Evolutionary conservation across 2,113 vertebrate genomes (phyloP), one percentile per base, ranked within the genome.

Genomic region (Chrysochloris asiatica): DNA sequence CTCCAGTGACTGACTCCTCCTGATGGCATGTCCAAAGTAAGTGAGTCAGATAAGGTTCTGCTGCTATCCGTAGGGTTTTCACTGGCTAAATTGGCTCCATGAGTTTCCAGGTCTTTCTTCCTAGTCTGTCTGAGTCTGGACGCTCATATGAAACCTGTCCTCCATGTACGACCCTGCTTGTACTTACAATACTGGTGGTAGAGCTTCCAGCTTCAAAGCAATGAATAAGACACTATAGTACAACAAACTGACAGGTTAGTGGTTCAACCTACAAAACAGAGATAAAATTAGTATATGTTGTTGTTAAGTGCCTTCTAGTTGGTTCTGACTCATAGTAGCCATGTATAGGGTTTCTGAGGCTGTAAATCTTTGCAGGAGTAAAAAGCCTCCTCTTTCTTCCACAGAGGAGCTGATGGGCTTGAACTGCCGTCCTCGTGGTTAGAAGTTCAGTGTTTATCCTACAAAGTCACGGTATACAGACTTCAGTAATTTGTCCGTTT

Each of bases 391-490:
- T n/a, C n/a, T n/a, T n/a, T n/a, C n/a, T n/a, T n/a, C n/a, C n/a
- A n/a, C n/a, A n/a, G n/a, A n/a, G n/a, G n/a, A n/a, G n/a, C n/a
- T n/a, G n/a, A n/a, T n/a, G n/a, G n/a, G n/a, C n/a, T n/a, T n/a
- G n/a, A n/a, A n/a, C n/a, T n/a, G n/a, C n/a, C n/a, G n/a, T n/a
- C n/a, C n/a, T n/a, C n/a, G n/a, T n/a, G n/a, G n/a, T n/a, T n/a
- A n/a, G n/a, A n/a, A n/a, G n/a, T n/a, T n/a, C n/a, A n/a, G n/a
- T n/a, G n/a, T n/a, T 86, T 22, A 91, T 28, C n/a, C n/a, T n/a
- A 73, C 75, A 96, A 80, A 95, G 79, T 88, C 76, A 93, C n/a
- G n/a, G 81, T 8, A 47, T 45, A 87, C 61, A 16, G 30, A 56
- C 22, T 36, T 56, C 56, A 82, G 54, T 83, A 75, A 77, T 48